phyloP scores from a whole-genome alignment of 2,113 vertebrate species.

The Microcebus ravelobensis region DNA sequence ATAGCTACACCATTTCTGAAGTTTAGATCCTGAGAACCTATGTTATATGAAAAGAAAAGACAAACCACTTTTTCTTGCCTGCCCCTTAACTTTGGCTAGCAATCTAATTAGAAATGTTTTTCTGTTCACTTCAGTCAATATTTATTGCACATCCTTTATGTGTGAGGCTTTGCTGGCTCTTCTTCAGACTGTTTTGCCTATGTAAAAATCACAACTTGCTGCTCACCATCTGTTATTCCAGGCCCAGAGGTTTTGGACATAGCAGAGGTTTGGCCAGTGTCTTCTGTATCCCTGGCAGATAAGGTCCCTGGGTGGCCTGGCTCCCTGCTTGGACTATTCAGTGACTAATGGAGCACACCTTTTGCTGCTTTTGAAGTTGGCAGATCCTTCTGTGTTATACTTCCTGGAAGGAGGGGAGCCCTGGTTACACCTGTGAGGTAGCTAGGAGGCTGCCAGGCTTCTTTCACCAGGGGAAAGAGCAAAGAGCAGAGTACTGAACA shows the following conservation, averaged over 20 bases:
- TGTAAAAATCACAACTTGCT: not conserved
- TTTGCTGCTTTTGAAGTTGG: not conserved
- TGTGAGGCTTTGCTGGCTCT: not conserved
- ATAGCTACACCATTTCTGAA: not conserved
- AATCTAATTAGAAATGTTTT: not conserved
- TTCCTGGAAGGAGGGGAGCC: conserved; percentile 65
- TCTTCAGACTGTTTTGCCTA: not conserved
- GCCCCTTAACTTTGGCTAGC: not conserved
- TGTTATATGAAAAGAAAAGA: not conserved
- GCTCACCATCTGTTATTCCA: not conserved
- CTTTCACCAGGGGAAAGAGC: conserved; percentile 66
- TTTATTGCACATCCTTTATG: not conserved
- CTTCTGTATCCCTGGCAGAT: not conserved
- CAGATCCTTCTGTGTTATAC: not conserved
- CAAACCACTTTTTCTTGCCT: not conserved
- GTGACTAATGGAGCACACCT: not conserved
- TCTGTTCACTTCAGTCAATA: not conserved
- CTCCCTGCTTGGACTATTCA: not conserved
- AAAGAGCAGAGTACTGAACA: conserved; percentile 72
- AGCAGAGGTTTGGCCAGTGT: not conserved
- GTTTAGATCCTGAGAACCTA: not conserved
- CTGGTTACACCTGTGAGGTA: conserved; percentile 71
- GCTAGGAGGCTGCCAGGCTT: conserved; percentile 69
- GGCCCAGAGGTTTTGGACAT: not conserved
- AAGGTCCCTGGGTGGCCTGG: not conserved